phyloP scores from a whole-genome alignment of 2,113 vertebrate genomes.

The Sylvia atricapilla region DNA sequence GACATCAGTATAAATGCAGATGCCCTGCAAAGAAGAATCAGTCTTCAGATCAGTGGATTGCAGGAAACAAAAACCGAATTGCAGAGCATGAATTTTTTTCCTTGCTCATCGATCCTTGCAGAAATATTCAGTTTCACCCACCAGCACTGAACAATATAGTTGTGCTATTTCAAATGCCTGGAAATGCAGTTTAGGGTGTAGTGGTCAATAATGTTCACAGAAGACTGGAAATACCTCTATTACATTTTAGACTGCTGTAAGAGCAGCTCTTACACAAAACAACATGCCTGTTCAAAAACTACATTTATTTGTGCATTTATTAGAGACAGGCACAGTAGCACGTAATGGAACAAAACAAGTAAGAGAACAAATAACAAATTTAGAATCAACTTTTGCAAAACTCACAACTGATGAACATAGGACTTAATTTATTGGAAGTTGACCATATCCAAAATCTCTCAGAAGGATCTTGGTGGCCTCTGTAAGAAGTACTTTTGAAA shows the following conservation, averaged over 20 bases:
- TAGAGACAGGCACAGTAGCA: neutral
- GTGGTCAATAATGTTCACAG: neutral
- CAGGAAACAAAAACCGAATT: neutral
- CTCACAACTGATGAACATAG: neutral
- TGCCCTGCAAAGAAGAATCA: neutral
- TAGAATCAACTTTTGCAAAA: neutral
- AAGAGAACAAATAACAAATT: neutral
- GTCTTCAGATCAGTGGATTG: neutral
- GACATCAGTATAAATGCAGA: neutral
- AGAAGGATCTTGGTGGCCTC: neutral
- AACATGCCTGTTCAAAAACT: neutral
- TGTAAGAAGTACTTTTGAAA: neutral
- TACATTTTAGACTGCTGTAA: neutral
- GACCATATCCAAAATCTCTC: neutral
- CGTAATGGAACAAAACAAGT: neutral
- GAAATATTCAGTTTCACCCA: neutral
- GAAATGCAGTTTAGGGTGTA: neutral
- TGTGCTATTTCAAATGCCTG: neutral
- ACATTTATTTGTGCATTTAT: neutral
- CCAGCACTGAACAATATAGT: neutral
- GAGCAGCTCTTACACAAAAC: neutral
- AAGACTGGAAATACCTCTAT: neutral
- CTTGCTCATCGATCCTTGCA: neutral
- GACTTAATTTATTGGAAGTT: neutral
- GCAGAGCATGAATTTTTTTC: neutral